Conservation (phyloP, 2,888 invertebrate genomes). For the Lycaena phlaeas region DNA sequence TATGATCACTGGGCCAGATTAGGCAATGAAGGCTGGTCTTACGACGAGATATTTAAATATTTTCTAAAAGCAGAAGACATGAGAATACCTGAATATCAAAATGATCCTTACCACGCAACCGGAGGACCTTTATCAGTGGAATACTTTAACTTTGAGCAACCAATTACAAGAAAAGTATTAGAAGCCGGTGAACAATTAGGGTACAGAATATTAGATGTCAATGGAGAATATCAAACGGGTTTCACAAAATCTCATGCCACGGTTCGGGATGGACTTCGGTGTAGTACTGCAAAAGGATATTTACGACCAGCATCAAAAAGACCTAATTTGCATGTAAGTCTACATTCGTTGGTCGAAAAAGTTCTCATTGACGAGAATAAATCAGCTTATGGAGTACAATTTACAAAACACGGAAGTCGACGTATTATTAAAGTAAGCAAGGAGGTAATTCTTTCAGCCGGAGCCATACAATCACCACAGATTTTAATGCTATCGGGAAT, state of each 20-base stretch:
- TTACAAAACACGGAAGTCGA: constrained; percentile 71
- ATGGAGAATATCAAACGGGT: constrained; percentile 85
- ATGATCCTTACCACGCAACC: constrained; percentile 77
- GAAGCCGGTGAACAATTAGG: constrained; percentile 80
- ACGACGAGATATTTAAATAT: constrained; percentile 80
- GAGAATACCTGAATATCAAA: constrained; percentile 72
- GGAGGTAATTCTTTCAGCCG: constrained; percentile 90
- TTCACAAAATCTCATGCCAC: constrained; percentile 86
- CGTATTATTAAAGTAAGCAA: constrained; percentile 75
- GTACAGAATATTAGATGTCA: constrained; percentile 80
- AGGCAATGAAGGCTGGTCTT: constrained; percentile 87
- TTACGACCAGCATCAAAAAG: constrained; percentile 78
- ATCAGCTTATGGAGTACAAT: constrained; percentile 77
- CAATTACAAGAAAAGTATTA: constrained; percentile 79
- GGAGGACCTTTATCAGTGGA: constrained; percentile 84
- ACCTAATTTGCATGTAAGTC: constrained; percentile 81
- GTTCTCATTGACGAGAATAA: constrained; percentile 76
- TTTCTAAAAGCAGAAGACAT: constrained; percentile 88
- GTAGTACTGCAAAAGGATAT: constrained; percentile 89
- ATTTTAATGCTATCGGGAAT: constrained; percentile 90
- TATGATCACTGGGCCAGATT: constrained; percentile 88
- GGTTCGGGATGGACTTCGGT: constrained; percentile 82
- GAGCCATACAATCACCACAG: constrained; percentile 88
- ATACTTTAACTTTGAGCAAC: constrained; percentile 79
- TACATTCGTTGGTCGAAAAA: constrained; percentile 78